These are phyloP conservation scores for Thymallus thymallus DNA, from an alignment of 2,113 vertebrate species.

Conservation along the genomic window DNA sequence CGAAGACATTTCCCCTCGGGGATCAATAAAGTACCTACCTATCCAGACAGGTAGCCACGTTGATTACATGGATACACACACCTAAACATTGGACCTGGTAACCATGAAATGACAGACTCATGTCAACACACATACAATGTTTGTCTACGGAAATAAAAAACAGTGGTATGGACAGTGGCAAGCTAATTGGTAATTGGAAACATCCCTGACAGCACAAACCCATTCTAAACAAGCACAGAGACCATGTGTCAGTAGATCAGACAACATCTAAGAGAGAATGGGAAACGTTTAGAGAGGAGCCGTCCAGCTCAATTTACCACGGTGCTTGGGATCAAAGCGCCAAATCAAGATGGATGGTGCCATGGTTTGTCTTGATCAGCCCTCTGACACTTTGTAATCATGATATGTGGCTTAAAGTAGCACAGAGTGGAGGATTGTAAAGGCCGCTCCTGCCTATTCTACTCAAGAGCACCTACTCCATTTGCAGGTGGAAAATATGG, in stretches of 20 bases:
- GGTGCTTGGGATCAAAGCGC: not conserved
- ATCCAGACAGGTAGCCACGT: constrained; percentile 1
- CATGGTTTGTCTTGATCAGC: constrained; percentile 15
- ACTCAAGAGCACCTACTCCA: not conserved
- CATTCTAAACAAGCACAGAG: not conserved
- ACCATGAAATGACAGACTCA: not conserved
- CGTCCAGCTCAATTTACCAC: constrained; percentile 20
- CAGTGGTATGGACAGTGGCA: not conserved
- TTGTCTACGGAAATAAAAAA: not conserved
- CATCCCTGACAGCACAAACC: not conserved
- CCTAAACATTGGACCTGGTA: not conserved
- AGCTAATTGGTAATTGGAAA: constrained; percentile 12
- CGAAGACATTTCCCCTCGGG: too few relatives aligned
- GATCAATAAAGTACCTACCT: too few relatives aligned
- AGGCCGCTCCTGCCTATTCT: not conserved
- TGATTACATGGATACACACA: not conserved
- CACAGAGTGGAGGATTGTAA: not conserved
- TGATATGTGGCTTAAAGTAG: constrained; percentile 15
- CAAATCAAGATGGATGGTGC: constrained; percentile 19
- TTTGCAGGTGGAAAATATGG: not conserved
- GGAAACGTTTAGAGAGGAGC: not conserved
- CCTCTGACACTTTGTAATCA: constrained; percentile 13
- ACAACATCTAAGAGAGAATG: constrained; percentile 4
- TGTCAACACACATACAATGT: not conserved
- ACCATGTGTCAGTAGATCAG: constrained; percentile 1